A percentile compares a stretch with the other conserved stretches of the same genome.
These are phyloP conservation scores for Lepeophtheirus nordmannii DNA, from an alignment of 2,888 invertebrate genomes.

Conservation along the genomic window DNA sequence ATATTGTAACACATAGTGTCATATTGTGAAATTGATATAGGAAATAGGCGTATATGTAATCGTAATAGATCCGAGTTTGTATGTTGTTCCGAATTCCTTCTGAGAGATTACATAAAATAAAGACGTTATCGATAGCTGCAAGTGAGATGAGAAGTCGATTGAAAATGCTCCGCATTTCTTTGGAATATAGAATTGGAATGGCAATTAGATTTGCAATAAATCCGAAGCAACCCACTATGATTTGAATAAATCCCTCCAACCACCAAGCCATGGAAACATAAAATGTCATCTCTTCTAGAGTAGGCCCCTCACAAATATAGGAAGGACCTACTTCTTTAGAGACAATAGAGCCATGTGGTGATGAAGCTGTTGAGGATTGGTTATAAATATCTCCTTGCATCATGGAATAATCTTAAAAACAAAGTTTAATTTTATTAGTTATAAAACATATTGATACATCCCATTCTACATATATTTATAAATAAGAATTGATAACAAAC, in stretches of 20 bases:
- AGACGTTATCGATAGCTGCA: slow-evolving; percentile 12
- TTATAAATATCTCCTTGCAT: no score
- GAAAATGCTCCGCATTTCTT: slow-evolving; percentile 16
- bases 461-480: no score
- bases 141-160: slow-evolving; percentile 11
- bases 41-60: slow-evolving; percentile 21
- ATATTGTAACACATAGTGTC: slow-evolving; percentile 7
- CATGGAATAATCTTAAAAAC: no score
- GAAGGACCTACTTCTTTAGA: neutral
- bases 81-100: slow-evolving; percentile 18
- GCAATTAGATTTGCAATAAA: slow-evolving; percentile 17
- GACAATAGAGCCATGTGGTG: no score
- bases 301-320: slow-evolving; percentile 13
- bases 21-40: slow-evolving; percentile 23
- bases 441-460: no score
- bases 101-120: slow-evolving; percentile 10
- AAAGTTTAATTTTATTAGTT: no score
- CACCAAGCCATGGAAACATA: slow-evolving; percentile 13
- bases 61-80: neutral
- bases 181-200: slow-evolving; percentile 13
- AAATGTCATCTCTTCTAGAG: slow-evolving; percentile 6
- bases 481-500: no score
- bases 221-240: slow-evolving; percentile 10
- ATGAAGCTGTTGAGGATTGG: no score
- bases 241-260: slow-evolving; percentile 16